Conservation (phyloP, 2,888 invertebrate genomes). For the Sisyra terminalis region DNA sequence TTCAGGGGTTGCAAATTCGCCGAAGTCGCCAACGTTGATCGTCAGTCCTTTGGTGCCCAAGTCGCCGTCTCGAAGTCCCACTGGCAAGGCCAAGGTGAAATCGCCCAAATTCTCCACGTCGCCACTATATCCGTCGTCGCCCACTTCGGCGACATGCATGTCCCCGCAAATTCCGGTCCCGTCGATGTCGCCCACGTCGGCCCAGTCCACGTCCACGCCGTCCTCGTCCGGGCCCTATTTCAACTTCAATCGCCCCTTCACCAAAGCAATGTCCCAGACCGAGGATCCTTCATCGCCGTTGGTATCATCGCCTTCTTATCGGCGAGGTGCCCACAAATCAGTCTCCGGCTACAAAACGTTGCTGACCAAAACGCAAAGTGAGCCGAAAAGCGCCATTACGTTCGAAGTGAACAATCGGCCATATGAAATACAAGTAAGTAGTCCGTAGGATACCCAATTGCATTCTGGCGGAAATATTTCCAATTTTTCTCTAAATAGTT, state of each 20-base stretch:
- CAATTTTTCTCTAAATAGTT: no score
- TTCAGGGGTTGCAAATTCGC: constrained; percentile 14
- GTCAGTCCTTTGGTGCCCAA: constrained; percentile 13
- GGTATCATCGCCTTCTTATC: no score
- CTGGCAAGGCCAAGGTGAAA: constrained; percentile 8
- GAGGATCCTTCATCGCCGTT: background rate
- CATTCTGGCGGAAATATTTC: no score
- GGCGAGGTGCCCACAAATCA: no score
- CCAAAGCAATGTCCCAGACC: constrained; percentile 6
- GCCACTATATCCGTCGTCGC: constrained; percentile 21
- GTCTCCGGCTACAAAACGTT: constrained; percentile 2
- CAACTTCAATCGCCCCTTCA: constrained; percentile 6
- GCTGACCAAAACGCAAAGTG: constrained; percentile 7
- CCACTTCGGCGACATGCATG: constrained; percentile 14
- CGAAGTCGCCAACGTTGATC: background rate
- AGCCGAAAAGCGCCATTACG: constrained; percentile 7
- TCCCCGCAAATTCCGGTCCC: constrained; percentile 6
- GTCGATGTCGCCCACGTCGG: constrained; percentile 8
- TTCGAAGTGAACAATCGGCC: constrained; percentile 5
- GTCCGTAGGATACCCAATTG: no score
- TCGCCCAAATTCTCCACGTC: constrained; percentile 15
- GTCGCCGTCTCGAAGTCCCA: constrained; percentile 14
- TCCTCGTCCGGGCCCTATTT: constrained; percentile 9
- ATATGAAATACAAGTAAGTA: background rate
- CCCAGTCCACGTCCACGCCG: constrained; percentile 10